These are phyloP conservation scores for Paradisaea rubra DNA, from an alignment of 2,113 vertebrate species.

Conservation along the genomic window DNA sequence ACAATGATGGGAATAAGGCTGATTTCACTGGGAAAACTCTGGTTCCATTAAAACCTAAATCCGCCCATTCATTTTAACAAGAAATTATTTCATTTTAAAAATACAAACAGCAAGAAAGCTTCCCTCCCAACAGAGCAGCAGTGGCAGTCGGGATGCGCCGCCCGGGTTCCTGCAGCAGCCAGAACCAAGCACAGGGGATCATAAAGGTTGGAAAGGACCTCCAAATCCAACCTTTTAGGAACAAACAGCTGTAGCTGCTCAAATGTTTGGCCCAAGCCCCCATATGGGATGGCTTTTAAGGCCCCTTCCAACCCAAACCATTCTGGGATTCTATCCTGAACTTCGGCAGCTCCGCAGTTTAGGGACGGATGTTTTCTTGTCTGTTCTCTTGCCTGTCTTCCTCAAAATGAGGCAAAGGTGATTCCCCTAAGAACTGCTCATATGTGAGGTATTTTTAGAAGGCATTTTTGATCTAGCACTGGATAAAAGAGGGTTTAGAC, in stretches of 20 bases:
- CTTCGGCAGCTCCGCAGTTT: not conserved
- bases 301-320: not conserved
- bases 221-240: not conserved
- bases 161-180: not conserved
- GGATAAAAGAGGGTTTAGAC: not conserved
- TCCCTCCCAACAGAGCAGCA: not conserved
- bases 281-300: not conserved
- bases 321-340: not conserved
- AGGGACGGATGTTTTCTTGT: not conserved
- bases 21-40: not conserved
- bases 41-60: not conserved
- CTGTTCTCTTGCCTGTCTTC: not conserved
- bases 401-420: not conserved
- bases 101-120: not conserved
- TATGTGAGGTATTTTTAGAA: not conserved
- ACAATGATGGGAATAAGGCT: not conserved
- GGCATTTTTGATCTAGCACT: not conserved
- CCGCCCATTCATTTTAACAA: rapidly evolving
- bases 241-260: not conserved
- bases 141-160: rapidly evolving
- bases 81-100: not conserved
- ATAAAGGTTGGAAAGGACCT: rapidly evolving
- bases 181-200: too few relatives aligned
- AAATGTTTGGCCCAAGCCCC: not conserved
- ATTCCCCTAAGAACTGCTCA: not conserved